phyloP scores from a whole-genome alignment of 2,888 invertebrate genomes.

The Sthenelais limicola region DNA sequence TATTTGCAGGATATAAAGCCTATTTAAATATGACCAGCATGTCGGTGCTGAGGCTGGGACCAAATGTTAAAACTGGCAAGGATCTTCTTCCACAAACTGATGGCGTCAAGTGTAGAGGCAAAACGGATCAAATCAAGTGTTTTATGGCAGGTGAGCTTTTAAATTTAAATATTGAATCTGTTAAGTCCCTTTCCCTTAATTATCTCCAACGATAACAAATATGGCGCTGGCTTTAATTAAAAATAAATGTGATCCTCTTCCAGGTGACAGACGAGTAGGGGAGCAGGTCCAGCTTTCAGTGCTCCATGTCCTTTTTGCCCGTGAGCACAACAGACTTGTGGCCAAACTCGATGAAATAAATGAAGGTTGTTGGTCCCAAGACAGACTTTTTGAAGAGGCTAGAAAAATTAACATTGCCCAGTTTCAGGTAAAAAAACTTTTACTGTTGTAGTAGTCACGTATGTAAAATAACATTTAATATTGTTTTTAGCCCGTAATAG shows the following conservation, averaged over 20 bases:
- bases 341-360: slow-evolving; percentile 83
- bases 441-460: no score
- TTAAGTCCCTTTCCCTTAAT: no score
- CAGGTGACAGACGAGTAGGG: slow-evolving; percentile 86
- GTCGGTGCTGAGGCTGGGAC: not conserved
- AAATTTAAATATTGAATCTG: no score
- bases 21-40: slow-evolving; percentile 11
- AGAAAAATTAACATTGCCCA: slow-evolving; percentile 35
- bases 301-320: slow-evolving; percentile 82
- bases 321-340: slow-evolving; percentile 89
- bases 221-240: no score
- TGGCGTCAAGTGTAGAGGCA: not conserved
- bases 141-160: slow-evolving; percentile 17
- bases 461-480: no score
- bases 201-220: no score
- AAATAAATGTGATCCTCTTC: no score
- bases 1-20: not conserved
- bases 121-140: not conserved
- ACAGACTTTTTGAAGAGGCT: slow-evolving; percentile 35
- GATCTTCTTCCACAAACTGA: slow-evolving; percentile 2
- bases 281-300: slow-evolving; percentile 88
- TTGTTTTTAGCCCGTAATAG: no score
- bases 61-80: not conserved
- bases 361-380: slow-evolving; percentile 71
- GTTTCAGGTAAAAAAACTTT: slow-evolving; percentile 28